phyloP scores from a whole-genome alignment of 2,113 vertebrate genomes.

The Eurystomus gularis region DNA sequence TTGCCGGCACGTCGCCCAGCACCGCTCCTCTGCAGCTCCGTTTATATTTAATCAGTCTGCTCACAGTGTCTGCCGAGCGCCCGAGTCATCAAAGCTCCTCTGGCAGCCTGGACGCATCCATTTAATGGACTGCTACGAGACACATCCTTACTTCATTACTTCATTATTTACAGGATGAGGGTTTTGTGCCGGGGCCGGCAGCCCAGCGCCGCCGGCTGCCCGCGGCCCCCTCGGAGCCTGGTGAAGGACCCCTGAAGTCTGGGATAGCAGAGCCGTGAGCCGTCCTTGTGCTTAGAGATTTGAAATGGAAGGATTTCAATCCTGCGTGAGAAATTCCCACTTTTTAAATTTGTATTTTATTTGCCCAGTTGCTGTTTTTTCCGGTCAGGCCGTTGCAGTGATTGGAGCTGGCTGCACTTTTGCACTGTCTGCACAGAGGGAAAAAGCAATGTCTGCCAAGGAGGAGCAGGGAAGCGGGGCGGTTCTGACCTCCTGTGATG shows the following conservation, averaged over 20 bases:
- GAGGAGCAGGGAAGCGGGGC: not conserved
- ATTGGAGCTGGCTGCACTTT: not conserved
- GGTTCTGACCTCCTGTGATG: not conserved
- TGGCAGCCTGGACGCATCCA: not conserved
- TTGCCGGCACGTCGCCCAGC: accelerated
- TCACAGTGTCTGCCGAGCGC: not conserved
- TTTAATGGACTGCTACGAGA: not conserved
- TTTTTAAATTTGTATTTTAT: too few relatives aligned
- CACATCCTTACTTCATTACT: not conserved
- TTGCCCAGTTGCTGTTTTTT: accelerated
- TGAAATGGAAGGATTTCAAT: not conserved
- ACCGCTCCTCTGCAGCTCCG: not conserved
- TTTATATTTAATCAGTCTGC: not conserved
- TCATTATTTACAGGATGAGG: not conserved
- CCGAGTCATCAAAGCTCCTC: not conserved
- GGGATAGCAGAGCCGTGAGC: accelerated
- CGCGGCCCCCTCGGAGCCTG: accelerated
- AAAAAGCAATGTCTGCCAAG: not conserved
- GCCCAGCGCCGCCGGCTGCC: not conserved
- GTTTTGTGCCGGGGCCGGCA: not conserved
- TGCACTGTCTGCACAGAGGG: accelerated
- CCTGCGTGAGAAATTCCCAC: not conserved
- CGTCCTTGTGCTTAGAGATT: not conserved
- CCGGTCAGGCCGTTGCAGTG: not conserved
- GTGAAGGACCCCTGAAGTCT: not conserved